Evolutionary conservation across 2,888 invertebrate genomes (phyloP), one percentile per base, ranked within the genome.

Genomic region (Pheosia tremula): DNA sequence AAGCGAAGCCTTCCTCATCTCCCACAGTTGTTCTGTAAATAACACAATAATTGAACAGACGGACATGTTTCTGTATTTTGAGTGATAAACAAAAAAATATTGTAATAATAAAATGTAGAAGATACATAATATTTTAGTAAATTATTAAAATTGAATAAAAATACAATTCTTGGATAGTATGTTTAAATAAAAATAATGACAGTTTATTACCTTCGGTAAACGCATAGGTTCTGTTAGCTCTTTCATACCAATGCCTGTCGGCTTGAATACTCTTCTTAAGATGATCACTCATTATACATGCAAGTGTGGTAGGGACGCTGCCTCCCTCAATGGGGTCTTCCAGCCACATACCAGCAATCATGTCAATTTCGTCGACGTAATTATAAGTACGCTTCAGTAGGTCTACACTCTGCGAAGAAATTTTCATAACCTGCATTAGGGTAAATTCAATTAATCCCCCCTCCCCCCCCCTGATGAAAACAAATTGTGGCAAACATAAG

Each of bases 321-420:
- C 97, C 97, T 52, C 97, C 97, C 2, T 96, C 95, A 57, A 97
- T 89, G 0, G 96, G 96, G 63, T 95, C 94, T 83, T 98, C 98
- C 0, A 97, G 96, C 63, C 98, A 97, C 45, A 97, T 96, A 24
- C 97, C 98, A 41, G 97, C 96, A 96, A 97, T 97, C 45, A 98
- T 91, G 88, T 98, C 98, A 59, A 98, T 96, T 84, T 98, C 98
- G 68, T 95, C 95, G 3, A 97, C 96, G 83, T 96, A 95, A 2
- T 72, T 62, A 62, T 87, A 88, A 0, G 75, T 50, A 6, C 73
- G 69, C 62, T 73, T 69, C 7, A 88, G 62, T 0, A 72, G 50
- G 36, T 75, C 75, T 5, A 86, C 60, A 61, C 72, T 72, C 86
- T 87, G 69, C 39, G 67, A 55, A 0, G 24, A 11, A 37, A 37